phyloP scores from a whole-genome alignment of 2,888 invertebrate species.

The Epirrhoe alternata region DNA sequence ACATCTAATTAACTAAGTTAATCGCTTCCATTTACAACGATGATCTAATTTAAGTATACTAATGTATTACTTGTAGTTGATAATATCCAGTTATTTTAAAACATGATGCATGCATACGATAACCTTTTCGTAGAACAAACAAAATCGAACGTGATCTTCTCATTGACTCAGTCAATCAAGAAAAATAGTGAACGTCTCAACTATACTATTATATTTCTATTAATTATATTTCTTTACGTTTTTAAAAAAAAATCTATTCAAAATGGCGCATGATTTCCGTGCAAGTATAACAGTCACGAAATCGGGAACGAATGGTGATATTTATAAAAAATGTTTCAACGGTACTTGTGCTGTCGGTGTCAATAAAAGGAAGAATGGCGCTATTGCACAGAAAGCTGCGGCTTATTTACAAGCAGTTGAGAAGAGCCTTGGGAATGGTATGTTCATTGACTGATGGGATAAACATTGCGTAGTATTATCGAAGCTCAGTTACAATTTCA shows the following conservation, averaged over 20 bases:
- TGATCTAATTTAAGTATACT: slow-evolving; percentile 50
- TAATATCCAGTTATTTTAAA: slow-evolving; percentile 26
- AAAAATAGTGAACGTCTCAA: slow-evolving; percentile 30
- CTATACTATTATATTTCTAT: neutral
- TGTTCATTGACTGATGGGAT: neutral
- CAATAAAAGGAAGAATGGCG: slow-evolving; percentile 59
- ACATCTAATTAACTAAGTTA: slow-evolving; percentile 4
- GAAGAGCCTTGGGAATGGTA: slow-evolving; percentile 58
- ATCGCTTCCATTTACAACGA: slow-evolving; percentile 45
- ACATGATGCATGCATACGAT: slow-evolving; percentile 48
- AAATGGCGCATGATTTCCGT: slow-evolving; percentile 66
- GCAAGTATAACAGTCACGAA: slow-evolving; percentile 65
- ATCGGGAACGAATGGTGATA: slow-evolving; percentile 67
- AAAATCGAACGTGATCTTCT: slow-evolving; percentile 40
- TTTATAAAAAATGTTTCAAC: slow-evolving; percentile 63
- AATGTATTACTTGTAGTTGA: slow-evolving; percentile 13
- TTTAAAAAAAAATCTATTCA: slow-evolving; percentile 23
- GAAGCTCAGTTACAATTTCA: neutral
- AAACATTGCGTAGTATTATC: neutral
- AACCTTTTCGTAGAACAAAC: slow-evolving; percentile 57
- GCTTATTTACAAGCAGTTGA: slow-evolving; percentile 74
- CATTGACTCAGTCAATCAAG: slow-evolving; percentile 47
- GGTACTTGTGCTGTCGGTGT: slow-evolving; percentile 66
- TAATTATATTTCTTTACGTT: neutral
- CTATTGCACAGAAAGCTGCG: slow-evolving; percentile 70